Evolutionary conservation across 2,888 invertebrate species (phyloP), one percentile per base, ranked within the genome.

Genomic region (Phortica magna): DNA sequence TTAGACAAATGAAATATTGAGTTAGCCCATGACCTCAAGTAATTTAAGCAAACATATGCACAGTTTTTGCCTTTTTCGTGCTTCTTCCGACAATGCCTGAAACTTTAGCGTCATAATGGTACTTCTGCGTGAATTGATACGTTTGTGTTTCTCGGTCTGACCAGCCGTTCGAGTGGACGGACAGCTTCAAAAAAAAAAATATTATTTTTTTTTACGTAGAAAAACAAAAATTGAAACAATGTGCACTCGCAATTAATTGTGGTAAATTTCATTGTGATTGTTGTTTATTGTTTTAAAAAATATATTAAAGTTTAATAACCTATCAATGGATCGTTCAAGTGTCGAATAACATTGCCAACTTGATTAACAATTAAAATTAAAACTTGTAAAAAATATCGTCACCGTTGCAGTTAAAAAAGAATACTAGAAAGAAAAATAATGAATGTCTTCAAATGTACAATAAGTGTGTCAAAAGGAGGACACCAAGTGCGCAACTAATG

Each of bases 401-500:
- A 22, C 22, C 61, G n/a, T 55, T 17, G n/a, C 9, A 2, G 55
- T 17, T 17, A 14, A 55, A 55, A 14, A 61, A 61, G 22, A 61
- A 61, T 61, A 61, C 61, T 61, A 61, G 19, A 61, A 61, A 61
- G 22, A 61, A 22, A 61, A 59, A 59, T 4, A 19, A 19, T 9
- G 19, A 59, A 59, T 17, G 48, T 22, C 22, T 61, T 19, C 22
- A 61, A 22, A 61, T 14, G 61, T 61, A 22, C 19, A 17, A 61
- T 61, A 9, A 17, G 19, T 17, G 19, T 59, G 17, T n/a, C 17
- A 39, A 65, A 41, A 65, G 14, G 10, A 42, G 41, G 14, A 67
- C 41, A 42, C 61, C 17, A 68, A 68, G 48, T 68, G 68, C 68
- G 43, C 68, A 68, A 68, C 68, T 68, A 68, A 68, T 61, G 19